Conservation (phyloP, 2,113 vertebrate genomes). For the Dicrurus megarhynchus region DNA sequence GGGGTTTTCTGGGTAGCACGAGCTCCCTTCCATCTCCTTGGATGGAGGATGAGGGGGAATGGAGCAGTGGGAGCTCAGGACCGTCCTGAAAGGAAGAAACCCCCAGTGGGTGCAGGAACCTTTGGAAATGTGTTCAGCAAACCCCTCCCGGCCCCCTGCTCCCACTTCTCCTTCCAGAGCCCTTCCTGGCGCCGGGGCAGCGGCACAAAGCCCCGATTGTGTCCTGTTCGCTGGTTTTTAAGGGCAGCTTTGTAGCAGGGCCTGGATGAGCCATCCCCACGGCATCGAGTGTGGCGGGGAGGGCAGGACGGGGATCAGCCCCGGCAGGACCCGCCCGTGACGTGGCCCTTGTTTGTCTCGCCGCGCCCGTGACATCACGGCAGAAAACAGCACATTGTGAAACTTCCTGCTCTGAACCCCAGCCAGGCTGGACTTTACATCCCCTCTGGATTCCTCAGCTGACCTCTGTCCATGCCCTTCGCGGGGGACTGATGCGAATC, state of each 20-base stretch:
- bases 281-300: background rate
- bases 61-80: background rate
- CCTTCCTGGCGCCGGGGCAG: rapidly evolving
- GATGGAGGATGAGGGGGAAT: too few relatives aligned
- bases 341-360: background rate
- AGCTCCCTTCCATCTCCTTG: background rate
- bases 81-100: too few relatives aligned
- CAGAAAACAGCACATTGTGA: background rate
- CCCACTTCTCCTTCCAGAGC: background rate
- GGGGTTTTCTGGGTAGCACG: background rate
- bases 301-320: background rate
- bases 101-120: background rate
- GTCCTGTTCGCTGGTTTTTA: background rate
- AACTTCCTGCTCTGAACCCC: background rate
- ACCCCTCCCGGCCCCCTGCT: background rate
- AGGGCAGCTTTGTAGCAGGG: background rate
- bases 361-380: background rate
- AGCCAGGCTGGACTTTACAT: background rate
- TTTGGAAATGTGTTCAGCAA: rapidly evolving
- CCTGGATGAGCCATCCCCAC: background rate
- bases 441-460: background rate
- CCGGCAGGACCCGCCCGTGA: background rate
- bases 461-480: background rate
- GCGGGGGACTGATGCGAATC: rapidly evolving
- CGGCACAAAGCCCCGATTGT: slow-evolving; percentile 18